phyloP scores from a whole-genome alignment of 2,888 invertebrate genomes.

The Octonoba sinensis region DNA sequence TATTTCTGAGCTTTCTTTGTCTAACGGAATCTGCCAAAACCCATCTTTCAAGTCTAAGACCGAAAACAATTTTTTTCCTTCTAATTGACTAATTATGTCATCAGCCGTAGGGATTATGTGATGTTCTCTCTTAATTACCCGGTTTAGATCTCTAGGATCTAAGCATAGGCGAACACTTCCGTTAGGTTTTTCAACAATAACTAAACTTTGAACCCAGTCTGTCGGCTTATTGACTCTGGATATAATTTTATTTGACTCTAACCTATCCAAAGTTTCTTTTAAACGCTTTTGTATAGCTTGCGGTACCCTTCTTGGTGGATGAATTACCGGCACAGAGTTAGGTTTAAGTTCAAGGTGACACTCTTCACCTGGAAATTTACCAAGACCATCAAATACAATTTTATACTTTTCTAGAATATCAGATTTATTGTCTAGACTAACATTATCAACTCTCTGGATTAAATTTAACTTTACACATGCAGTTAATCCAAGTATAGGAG shows the following conservation, averaged over 20 bases:
- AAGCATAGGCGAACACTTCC: constrained; percentile 8
- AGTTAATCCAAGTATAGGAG: too few species aligned
- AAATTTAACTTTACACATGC: too few species aligned
- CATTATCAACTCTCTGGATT: too few species aligned
- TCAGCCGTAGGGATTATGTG: constrained; percentile 11
- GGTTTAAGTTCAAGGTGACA: not conserved
- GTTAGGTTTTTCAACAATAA: constrained; percentile 15
- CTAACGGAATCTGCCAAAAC: constrained; percentile 5
- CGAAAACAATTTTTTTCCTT: constrained; percentile 6
- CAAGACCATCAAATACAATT: constrained; percentile 13
- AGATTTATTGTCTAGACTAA: too few species aligned
- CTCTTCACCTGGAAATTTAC: constrained; percentile 9
- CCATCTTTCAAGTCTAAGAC: constrained; percentile 19
- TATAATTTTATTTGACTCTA: constrained; percentile 1
- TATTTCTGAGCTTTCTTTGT: too few species aligned
- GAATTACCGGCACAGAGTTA: not conserved
- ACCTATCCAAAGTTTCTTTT: not conserved
- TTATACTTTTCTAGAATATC: too few species aligned
- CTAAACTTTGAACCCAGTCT: constrained; percentile 9
- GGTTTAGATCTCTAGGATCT: constrained; percentile 22
- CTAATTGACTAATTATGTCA: constrained; percentile 13
- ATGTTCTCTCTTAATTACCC: constrained; percentile 15
- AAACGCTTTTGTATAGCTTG: not conserved
- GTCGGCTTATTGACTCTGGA: constrained; percentile 15
- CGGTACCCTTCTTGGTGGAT: not conserved